Percentiles rank a stretch among this genome's conserved stretches.
Evolutionary conservation across 2,888 invertebrate genomes (phyloP).

Genomic region (Hypselothyrea guttata): DNA sequence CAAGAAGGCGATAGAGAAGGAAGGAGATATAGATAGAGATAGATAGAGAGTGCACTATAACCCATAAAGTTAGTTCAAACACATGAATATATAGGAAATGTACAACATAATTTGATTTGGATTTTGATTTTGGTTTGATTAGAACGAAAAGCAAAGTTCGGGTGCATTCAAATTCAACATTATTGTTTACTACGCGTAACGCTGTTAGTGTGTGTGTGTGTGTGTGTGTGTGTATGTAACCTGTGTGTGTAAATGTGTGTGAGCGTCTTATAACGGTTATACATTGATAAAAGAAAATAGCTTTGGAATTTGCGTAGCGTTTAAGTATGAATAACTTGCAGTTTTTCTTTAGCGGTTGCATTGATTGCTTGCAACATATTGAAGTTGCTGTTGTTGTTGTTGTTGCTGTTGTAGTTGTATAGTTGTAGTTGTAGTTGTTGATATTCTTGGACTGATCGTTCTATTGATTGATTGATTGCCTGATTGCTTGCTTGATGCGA

Average conservation of each 20-base stretch:
- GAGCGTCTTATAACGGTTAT: constrained; percentile 71
- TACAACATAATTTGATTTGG: constrained; percentile 15
- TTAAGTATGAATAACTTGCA: constrained; percentile 62
- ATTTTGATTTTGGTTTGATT: constrained; percentile 6
- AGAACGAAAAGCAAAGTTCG: constrained; percentile 28
- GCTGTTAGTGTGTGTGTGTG: constrained; percentile 40
- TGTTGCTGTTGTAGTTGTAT: neutral
- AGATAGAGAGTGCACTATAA: constrained; percentile 19
- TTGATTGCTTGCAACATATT: constrained; percentile 27
- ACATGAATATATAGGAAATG: neutral
- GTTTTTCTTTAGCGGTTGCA: constrained; percentile 38
- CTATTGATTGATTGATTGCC: too few relatives aligned
- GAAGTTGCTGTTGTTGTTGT: constrained; percentile 30
- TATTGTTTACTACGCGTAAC: constrained; percentile 45
- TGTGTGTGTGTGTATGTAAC: constrained; percentile 30
- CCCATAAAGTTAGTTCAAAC: constrained; percentile 20
- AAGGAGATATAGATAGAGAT: neutral
- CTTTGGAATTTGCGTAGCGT: constrained; percentile 65
- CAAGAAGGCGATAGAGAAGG: constrained; percentile 16
- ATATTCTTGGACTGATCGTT: constrained; percentile 12
- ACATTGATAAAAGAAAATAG: constrained; percentile 62
- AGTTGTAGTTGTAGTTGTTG: constrained; percentile 9
- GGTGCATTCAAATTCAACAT: constrained; percentile 51
- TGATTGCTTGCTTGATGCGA: constrained; percentile 1
- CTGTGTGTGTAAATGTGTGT: constrained; percentile 28